Conservation (phyloP, 2,888 invertebrate species). For the Caradrina clavipalpis region DNA sequence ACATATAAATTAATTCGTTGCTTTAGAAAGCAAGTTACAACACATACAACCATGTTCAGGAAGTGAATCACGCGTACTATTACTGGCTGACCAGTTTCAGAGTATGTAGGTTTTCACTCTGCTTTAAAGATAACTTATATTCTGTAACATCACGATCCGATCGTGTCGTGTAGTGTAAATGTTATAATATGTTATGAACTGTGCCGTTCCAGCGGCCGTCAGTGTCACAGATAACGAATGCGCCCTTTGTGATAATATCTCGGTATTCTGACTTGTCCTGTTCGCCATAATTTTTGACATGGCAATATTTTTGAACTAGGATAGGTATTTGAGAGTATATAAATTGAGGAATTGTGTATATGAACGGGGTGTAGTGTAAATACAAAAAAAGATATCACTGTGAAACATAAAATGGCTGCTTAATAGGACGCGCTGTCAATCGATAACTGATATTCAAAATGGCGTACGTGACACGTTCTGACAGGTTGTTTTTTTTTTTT, state of each 20-base stretch:
- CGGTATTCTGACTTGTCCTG: slow-evolving; percentile 45
- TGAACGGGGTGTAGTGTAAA: not conserved
- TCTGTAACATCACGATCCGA: slow-evolving; percentile 17
- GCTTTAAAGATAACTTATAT: not conserved
- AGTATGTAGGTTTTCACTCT: not conserved
- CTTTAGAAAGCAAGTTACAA: too few relatives aligned
- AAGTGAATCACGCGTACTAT: too few relatives aligned
- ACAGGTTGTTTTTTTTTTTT: not conserved
- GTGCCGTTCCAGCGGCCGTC: slow-evolving; percentile 63
- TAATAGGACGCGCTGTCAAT: not conserved
- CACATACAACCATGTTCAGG: too few relatives aligned
- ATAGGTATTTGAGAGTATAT: not conserved
- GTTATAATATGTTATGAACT: slow-evolving; percentile 54
- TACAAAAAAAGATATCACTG: too few relatives aligned
- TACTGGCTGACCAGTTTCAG: not conserved
- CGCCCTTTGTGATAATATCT: slow-evolving; percentile 76
- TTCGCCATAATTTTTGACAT: slow-evolving; percentile 37
- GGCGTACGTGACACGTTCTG: not conserved
- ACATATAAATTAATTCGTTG: too few relatives aligned
- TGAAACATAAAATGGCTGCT: not conserved
- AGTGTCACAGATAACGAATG: slow-evolving; percentile 73
- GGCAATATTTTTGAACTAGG: slow-evolving; percentile 9
- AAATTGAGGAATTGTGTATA: not conserved
- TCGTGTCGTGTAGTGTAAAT: slow-evolving; percentile 50
- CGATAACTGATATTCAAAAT: not conserved